Base-by-base conservation (phyloP, 2,888 invertebrate species). In the Gortyna flavago region DNA sequence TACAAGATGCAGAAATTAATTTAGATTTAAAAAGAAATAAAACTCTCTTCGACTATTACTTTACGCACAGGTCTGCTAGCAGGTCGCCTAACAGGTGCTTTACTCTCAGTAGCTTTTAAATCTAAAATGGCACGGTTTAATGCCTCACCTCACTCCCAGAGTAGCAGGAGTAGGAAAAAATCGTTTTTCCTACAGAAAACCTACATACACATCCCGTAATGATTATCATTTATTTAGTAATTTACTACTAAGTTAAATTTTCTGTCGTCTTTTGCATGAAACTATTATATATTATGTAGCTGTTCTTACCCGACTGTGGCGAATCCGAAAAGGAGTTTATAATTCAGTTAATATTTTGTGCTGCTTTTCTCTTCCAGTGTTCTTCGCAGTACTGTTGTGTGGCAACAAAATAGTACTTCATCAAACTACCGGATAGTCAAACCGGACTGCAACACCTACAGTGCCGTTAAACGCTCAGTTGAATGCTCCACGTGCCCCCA, bases 71-170 rank as follows among this genome's bases (percentile, higher is more conserved):
- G 2, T n/a, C 65, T n/a, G 11, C 54, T n/a, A 11, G 29, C 68
- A 57, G 82, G 65, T 32, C 66, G n/a, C 38, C 67, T 70, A 48
- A 66, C 85, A 81, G 81, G 76, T 85, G 66, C 59, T 75, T 82
- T 67, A 77, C 77, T 61, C 54, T 71, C 69, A 75, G 73, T 38
- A 44, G 75, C 85, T 70, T 77, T 85, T 85, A 85, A 75, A 82
- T 82, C 66, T 75, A 32, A 65, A 84, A 84, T 75, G 85, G 85
- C 74, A 57, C 70, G 32, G 59, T 82, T 82, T 82, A 82, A 57
- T 61, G 70, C 59, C 16, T 44, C 21, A 54, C 59, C 16, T 44
- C 21, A 54, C 29, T 54, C 16, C 41, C n/a, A 3, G 62, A 35
- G 84, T 72, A 29, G 69, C 62, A 70, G 77, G 32, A 13, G 0